These are phyloP conservation scores for Argyresthia goedartella DNA, from an alignment of 2,888 invertebrate species.

Conservation along the genomic window DNA sequence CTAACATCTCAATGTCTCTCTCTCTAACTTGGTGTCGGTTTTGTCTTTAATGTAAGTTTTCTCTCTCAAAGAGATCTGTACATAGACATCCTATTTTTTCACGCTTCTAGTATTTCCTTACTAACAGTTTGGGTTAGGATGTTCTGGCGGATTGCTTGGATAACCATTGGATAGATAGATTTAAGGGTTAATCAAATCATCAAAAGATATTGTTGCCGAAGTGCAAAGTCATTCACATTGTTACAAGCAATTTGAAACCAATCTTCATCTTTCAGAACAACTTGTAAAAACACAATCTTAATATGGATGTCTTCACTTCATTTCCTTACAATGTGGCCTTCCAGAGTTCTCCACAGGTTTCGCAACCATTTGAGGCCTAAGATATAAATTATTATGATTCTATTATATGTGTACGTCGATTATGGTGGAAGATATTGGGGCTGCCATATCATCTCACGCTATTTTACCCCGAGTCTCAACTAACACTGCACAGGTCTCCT, in stretches of 20 bases:
- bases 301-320: too few species aligned
- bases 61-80: conserved; percentile 37
- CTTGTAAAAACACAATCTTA: too few species aligned
- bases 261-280: too few species aligned
- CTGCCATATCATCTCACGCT: conserved; percentile 62
- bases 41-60: conserved; percentile 27
- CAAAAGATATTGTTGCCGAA: too few species aligned
- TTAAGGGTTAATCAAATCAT: too few species aligned
- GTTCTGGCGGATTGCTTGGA: conserved; percentile 2
- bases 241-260: too few species aligned
- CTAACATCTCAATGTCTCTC: conserved; percentile 23
- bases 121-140: conserved; percentile 47
- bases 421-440: conserved; percentile 63
- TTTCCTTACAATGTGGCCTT: conserved; percentile 30
- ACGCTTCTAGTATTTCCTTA: conserved; percentile 64
- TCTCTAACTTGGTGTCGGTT: conserved; percentile 53
- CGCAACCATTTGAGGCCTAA: conserved; percentile 31
- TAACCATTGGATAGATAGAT: not conserved
- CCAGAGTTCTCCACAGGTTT: conserved; percentile 69
- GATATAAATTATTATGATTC: conserved; percentile 7
- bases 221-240: too few species aligned
- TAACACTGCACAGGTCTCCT: conserved; percentile 62
- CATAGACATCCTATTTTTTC: conserved; percentile 50
- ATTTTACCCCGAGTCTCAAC: conserved; percentile 49
- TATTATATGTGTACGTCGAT: conserved; percentile 45